phyloP scores from a whole-genome alignment of 2,888 invertebrate species.

The Proisotoma minuta region DNA sequence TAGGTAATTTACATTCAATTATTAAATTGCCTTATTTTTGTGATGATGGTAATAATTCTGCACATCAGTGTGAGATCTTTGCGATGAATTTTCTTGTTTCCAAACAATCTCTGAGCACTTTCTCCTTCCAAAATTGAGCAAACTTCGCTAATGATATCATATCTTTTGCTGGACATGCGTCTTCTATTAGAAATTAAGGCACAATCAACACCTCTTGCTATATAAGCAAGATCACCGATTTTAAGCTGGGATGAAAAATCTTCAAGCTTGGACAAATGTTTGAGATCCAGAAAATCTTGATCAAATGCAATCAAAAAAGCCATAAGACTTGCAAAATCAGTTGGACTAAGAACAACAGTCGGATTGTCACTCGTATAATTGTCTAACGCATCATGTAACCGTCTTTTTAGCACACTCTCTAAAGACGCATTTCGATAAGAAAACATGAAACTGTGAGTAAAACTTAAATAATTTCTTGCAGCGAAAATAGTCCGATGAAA shows the following conservation, averaged over 20 bases:
- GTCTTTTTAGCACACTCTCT: slow-evolving; percentile 23
- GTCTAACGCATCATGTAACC: slow-evolving; percentile 21
- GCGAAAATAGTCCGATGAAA: slow-evolving; percentile 23
- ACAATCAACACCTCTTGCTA: slow-evolving; percentile 26
- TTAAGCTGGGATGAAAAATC: slow-evolving; percentile 26
- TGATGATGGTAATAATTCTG: slow-evolving; percentile 18
- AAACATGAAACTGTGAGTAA: slow-evolving; percentile 18
- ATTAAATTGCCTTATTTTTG: too few relatives aligned
- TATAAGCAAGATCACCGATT: slow-evolving; percentile 16
- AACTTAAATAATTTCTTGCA: slow-evolving; percentile 31
- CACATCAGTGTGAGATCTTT: slow-evolving; percentile 19
- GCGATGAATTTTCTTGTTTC: neutral
- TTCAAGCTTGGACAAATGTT: neutral
- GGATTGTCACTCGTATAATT: slow-evolving; percentile 21
- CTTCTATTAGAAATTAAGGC: neutral
- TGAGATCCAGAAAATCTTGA: neutral
- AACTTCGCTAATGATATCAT: slow-evolving; percentile 29
- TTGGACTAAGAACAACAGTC: slow-evolving; percentile 22
- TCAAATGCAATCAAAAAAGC: slow-evolving; percentile 22
- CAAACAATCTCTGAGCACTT: slow-evolving; percentile 18
- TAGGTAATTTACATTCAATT: too few relatives aligned
- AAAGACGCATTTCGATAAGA: slow-evolving; percentile 23
- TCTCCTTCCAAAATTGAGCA: slow-evolving; percentile 32
- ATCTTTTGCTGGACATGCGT: slow-evolving; percentile 17
- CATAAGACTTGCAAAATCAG: slow-evolving; percentile 25